phyloP scores from a whole-genome alignment of 1,140 invertebrate genomes.

The Diploscapter pachys region DNA sequence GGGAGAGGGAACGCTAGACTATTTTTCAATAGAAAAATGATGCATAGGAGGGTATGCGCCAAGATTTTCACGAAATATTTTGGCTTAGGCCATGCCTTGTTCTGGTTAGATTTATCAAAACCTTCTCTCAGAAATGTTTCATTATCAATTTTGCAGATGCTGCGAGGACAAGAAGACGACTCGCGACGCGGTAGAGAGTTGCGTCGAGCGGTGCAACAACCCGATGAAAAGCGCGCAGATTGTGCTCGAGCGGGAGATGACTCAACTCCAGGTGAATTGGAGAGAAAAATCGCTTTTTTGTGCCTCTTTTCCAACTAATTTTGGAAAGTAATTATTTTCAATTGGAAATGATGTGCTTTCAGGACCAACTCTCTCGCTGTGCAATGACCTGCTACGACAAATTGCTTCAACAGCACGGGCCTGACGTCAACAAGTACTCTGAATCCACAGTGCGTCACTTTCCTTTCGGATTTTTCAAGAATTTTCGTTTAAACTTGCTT shows the following conservation, averaged over 20 bases:
- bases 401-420: slow-evolving; percentile 49
- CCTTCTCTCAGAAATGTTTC: too few species aligned
- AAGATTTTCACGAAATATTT: too few species aligned
- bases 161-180: slow-evolving; percentile 48
- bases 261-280: slow-evolving; percentile 33
- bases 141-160: slow-evolving; percentile 24
- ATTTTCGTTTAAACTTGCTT: not conserved
- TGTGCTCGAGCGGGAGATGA: slow-evolving; percentile 44
- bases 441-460: slow-evolving; percentile 19
- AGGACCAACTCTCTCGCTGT: slow-evolving; percentile 48
- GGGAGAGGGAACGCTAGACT: too few species aligned
- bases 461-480: not conserved
- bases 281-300: not conserved
- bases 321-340: too few species aligned
- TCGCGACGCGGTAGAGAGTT: slow-evolving; percentile 48
- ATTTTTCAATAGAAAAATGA: too few species aligned
- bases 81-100: too few species aligned
- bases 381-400: slow-evolving; percentile 49
- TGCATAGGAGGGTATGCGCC: too few species aligned
- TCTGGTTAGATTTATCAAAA: too few species aligned
- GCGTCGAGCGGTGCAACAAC: slow-evolving; percentile 47
- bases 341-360: not conserved
- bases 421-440: slow-evolving; percentile 31
- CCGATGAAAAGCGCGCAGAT: slow-evolving; percentile 47
- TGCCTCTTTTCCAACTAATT: not conserved